These are phyloP conservation scores for Phalera bucephala DNA, from an alignment of 2,888 invertebrate species.

Conservation along the genomic window DNA sequence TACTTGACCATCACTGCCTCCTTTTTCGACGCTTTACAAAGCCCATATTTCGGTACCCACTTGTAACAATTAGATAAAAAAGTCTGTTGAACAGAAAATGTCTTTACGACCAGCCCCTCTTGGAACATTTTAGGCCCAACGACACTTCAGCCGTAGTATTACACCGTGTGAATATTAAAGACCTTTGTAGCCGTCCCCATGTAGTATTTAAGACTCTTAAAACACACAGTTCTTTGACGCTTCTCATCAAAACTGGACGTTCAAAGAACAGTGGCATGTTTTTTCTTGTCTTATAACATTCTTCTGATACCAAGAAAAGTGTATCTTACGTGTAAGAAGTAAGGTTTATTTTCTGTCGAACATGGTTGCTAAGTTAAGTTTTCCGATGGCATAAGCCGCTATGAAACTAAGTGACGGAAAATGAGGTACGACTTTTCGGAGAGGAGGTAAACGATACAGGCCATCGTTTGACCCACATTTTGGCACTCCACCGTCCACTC, in stretches of 20 bases:
- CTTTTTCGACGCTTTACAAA: conserved; percentile 4
- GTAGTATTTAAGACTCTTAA: conserved; percentile 59
- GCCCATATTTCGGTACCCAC: conserved; percentile 28
- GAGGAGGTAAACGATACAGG: conserved; percentile 55
- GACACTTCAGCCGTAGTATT: conserved; percentile 62
- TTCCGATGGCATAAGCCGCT: conserved; percentile 33
- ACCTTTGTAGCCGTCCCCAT: conserved; percentile 58
- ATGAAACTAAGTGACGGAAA: conserved; percentile 61
- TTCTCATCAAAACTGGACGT: conserved; percentile 58
- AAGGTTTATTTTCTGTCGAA: conserved; percentile 30
- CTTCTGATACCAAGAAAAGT: conserved; percentile 10
- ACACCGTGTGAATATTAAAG: conserved; percentile 66
- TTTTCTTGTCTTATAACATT: conserved; percentile 21
- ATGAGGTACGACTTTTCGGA: conserved; percentile 68
- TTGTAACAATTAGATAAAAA: conserved; percentile 62
- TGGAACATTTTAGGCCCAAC: conserved; percentile 43
- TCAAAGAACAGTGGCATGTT: conserved; percentile 44
- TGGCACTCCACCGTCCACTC: conserved; percentile 45
- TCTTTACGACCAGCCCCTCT: conserved; percentile 49
- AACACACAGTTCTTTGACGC: conserved; percentile 53
- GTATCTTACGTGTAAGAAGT: conserved; percentile 13
- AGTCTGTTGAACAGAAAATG: conserved; percentile 52
- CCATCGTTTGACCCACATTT: conserved; percentile 66
- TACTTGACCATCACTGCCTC: not conserved
- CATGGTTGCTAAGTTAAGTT: conserved; percentile 22